phyloP scores from a whole-genome alignment of 2,888 invertebrate genomes.

The Machimus rusticus region DNA sequence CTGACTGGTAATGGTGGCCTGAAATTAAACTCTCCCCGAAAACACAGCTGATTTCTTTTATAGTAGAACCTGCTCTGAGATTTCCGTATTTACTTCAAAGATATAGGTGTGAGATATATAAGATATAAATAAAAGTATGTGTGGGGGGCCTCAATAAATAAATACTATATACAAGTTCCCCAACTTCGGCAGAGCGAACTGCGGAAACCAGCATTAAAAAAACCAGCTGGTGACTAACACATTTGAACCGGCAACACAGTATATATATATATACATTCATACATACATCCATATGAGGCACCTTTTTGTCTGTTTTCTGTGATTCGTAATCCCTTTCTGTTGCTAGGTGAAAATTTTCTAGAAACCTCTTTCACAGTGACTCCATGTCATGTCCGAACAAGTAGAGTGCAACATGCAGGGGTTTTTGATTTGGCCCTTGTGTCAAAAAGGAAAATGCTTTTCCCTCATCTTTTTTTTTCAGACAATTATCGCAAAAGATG shows the following conservation, averaged over 20 bases:
- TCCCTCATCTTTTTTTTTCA: background rate
- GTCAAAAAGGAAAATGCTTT: background rate
- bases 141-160: background rate
- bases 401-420: background rate
- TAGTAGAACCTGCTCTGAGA: background rate
- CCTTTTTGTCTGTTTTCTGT: constrained; percentile 19
- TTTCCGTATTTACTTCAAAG: background rate
- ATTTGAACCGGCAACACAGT: background rate
- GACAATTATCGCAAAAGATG: background rate
- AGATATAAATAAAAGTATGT: background rate
- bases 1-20: background rate
- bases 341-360: constrained; percentile 49
- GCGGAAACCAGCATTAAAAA: background rate
- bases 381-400: background rate
- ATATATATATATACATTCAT: too few relatives aligned
- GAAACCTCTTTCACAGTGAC: constrained; percentile 35
- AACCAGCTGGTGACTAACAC: background rate
- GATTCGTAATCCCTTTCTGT: constrained; percentile 46
- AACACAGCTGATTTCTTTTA: background rate
- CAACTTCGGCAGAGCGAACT: background rate
- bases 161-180: background rate
- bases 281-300: too few relatives aligned
- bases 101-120: background rate
- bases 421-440: background rate
- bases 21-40: background rate